Conservation (phyloP, 2,797 vertebrate species). For the Melanotaenia parkinsoni region DNA sequence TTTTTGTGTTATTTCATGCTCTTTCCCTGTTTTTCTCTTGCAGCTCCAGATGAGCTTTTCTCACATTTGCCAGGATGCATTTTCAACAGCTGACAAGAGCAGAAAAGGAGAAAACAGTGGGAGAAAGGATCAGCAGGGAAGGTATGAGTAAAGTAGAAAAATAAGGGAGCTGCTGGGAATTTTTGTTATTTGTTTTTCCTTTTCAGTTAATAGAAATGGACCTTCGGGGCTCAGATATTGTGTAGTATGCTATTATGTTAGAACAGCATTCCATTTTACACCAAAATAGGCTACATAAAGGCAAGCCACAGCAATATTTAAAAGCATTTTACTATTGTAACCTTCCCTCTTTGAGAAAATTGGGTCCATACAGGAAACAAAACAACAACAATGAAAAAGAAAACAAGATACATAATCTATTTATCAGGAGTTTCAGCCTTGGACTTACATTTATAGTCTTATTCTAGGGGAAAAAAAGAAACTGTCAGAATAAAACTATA, state of each 20-base stretch:
- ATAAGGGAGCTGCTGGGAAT: neutral
- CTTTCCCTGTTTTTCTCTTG: constrained; percentile 25
- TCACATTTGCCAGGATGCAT: constrained; percentile 56
- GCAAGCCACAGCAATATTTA: constrained; percentile 36
- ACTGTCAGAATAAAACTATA: constrained; percentile 25
- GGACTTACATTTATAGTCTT: constrained; percentile 37
- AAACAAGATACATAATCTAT: constrained; percentile 20
- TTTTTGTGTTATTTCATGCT: constrained; percentile 47
- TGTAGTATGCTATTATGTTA: constrained; percentile 57
- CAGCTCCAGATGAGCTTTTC: constrained; percentile 59
- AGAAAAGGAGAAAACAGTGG: constrained; percentile 39
- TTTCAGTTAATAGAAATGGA: constrained; percentile 57
- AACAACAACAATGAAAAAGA: constrained; percentile 28
- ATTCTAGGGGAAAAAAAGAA: constrained; percentile 34
- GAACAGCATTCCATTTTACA: constrained; percentile 63
- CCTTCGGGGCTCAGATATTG: constrained; percentile 53
- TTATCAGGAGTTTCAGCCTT: constrained; percentile 43
- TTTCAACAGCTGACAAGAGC: constrained; percentile 58
- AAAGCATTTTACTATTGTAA: constrained; percentile 48
- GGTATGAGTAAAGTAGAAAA: constrained; percentile 22
- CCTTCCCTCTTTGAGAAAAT: constrained; percentile 49
- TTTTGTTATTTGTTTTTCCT: constrained; percentile 29
- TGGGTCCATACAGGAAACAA: constrained; percentile 37
- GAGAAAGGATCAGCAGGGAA: constrained; percentile 36
- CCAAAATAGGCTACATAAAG: constrained; percentile 59